phyloP scores from a whole-genome alignment of 92 coral and sea anemone species.

The Siderastrea radians region DNA sequence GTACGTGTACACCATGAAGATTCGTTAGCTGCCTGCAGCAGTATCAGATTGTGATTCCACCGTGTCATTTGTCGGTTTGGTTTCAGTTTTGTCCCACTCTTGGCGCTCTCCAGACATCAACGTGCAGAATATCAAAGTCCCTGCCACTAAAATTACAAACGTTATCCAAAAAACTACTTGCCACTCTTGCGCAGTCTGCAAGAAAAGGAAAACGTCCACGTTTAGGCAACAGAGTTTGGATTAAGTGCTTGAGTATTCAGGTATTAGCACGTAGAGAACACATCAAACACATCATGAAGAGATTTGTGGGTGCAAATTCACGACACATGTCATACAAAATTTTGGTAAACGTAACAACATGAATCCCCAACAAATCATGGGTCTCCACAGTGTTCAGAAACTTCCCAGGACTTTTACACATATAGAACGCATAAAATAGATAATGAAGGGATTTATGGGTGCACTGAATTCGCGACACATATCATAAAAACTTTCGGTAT shows the following conservation, averaged over 20 bases:
- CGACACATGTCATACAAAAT: too few relatives aligned
- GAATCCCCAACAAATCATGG: too few relatives aligned
- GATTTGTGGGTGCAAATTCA: too few relatives aligned
- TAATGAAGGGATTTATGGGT: too few relatives aligned
- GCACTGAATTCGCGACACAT: too few relatives aligned
- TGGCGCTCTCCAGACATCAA: conserved; percentile 90
- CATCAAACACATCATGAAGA: too few relatives aligned
- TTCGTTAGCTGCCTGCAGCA: neutral
- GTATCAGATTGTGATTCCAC: conserved; percentile 10
- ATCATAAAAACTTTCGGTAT: too few relatives aligned
- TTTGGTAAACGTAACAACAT: too few relatives aligned
- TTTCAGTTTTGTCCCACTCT: conserved; percentile 78
- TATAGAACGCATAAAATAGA: too few relatives aligned
- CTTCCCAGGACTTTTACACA: too few relatives aligned
- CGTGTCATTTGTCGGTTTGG: neutral
- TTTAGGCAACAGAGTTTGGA: neutral
- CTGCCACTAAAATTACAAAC: conserved; percentile 73
- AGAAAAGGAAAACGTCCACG: neutral
- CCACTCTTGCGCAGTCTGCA: conserved; percentile 91
- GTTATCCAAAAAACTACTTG: conserved; percentile 90
- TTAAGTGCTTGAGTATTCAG: neutral
- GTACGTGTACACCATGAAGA: neutral
- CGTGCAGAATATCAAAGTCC: conserved; percentile 68
- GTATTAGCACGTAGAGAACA: neutral
- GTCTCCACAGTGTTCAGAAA: too few relatives aligned